These are phyloP conservation scores for Phycodurus eques DNA, from an alignment of 2,113 vertebrate genomes.

Conservation along the genomic window DNA sequence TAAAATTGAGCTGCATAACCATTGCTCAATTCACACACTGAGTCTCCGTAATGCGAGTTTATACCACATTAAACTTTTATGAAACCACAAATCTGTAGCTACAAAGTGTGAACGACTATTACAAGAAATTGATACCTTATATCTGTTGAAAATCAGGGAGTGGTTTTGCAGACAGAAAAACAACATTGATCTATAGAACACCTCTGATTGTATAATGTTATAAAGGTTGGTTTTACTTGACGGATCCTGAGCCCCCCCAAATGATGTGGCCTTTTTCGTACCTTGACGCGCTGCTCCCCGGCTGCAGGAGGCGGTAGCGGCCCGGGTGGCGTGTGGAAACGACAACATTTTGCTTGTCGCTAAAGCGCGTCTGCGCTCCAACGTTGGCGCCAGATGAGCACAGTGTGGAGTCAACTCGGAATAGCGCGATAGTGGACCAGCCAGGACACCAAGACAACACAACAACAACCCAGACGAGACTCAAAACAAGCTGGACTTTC, in stretches of 20 bases:
- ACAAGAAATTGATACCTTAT: no score
- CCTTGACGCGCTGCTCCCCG: constrained; percentile 21
- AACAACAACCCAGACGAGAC: constrained; percentile 40
- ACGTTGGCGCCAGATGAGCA: constrained; percentile 78
- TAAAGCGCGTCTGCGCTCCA: constrained; percentile 67
- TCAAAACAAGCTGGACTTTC: constrained; percentile 42
- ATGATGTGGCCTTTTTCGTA: not conserved
- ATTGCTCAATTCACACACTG: no score
- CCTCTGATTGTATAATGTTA: not conserved
- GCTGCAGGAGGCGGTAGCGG: constrained; percentile 40
- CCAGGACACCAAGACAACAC: constrained; percentile 32
- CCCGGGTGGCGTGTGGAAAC: not conserved
- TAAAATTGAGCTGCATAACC: no score
- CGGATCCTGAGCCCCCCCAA: not conserved
- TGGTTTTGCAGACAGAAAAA: not conserved
- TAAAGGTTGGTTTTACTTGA: constrained; percentile 5
- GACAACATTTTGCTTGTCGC: constrained; percentile 47
- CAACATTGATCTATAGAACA: not conserved
- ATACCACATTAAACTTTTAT: no score
- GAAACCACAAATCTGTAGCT: no score
- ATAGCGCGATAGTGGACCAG: constrained; percentile 11
- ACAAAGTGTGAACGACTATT: no score
- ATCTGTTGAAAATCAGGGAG: not conserved
- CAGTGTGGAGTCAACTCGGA: constrained; percentile 67
- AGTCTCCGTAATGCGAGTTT: no score